Evolutionary conservation across 2,888 invertebrate genomes (phyloP), one percentile per base, ranked within the genome.

Genomic region (Uloborus plumipes): DNA sequence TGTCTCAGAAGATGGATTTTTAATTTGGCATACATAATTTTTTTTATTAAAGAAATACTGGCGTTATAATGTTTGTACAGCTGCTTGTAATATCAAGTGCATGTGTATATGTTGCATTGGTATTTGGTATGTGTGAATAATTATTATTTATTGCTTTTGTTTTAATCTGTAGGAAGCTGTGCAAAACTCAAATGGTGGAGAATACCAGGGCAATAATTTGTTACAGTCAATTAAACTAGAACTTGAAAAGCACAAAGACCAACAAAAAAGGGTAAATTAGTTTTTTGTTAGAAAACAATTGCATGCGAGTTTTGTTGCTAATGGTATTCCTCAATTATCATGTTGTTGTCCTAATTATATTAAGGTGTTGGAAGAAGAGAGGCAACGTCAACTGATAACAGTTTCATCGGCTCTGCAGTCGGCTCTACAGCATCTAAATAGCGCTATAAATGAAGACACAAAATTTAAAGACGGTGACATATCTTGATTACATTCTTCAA

Each of bases 221-320:
- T 22, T 83, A 53, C 82, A 83, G 18, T 77, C 62, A 14, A 72
- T 83, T 50, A 83, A 83, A 73, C 49, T 65, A 65, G 82, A 83
- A 77, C 55, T 83, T 53, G 82, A 83, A 72, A 83, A 75, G 26
- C 82, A 83, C 20, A 75, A 83, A 71, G 77, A 83, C 22, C 82
- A 83, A 58, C 82, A 83, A 62, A 76, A 77, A 77, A 67, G 73
- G 71, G 82, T 83, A 67, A 71, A 39, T 39, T 39, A 39, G 39
- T 39, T 39, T 39, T 39, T 39, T 39, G 39, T 39, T 39, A 7
- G 39, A 39, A 39, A 39, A 39, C 39, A 39, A 39, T 39, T 39
- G 18, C 65, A 64, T 66, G 6, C 53, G 18, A 55, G 55, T 55
- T 55, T 55, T 55, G n/a, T 39, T 39, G 39, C 39, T 39, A 39